Percentiles rank a stretch among this genome's conserved stretches.
Conservation (phyloP, 1,140 invertebrate species). For the Drosophila mojavensis region DNA sequence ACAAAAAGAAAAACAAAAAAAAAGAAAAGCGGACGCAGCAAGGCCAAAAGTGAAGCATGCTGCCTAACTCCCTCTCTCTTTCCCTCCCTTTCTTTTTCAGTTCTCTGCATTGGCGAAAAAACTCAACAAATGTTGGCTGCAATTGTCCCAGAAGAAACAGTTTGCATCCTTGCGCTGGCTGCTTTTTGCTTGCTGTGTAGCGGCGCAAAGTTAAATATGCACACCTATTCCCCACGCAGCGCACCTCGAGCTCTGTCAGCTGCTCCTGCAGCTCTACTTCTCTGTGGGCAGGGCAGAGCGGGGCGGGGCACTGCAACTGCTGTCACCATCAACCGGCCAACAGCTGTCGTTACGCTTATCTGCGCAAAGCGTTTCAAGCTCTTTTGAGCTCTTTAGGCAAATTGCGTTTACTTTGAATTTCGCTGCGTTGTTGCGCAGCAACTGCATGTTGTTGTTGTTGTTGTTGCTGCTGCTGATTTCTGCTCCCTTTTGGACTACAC, state of each 20-base stretch:
- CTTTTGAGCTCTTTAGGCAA: constrained; percentile 61
- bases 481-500: constrained; percentile 6
- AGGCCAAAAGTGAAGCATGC: constrained; percentile 19
- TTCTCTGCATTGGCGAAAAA: constrained; percentile 8
- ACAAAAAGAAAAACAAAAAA: constrained; percentile 11
- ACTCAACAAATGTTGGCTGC: constrained; percentile 60
- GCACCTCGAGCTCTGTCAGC: background rate
- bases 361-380: constrained; percentile 54
- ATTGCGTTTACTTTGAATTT: constrained; percentile 53
- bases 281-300: background rate
- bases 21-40: background rate
- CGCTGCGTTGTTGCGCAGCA: constrained; percentile 8
- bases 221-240: constrained; percentile 21
- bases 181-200: constrained; percentile 30
- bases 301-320: background rate
- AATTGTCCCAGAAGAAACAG: constrained; percentile 55
- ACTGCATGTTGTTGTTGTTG: background rate
- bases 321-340: constrained; percentile 22
- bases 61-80: background rate
- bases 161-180: constrained; percentile 37
- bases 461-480: too few species aligned
- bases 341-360: constrained; percentile 65
- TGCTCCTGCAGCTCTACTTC: background rate
- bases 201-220: constrained; percentile 59
- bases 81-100: background rate